Conservation (phyloP, 2,113 vertebrate species). For the Psophia crepitans region DNA sequence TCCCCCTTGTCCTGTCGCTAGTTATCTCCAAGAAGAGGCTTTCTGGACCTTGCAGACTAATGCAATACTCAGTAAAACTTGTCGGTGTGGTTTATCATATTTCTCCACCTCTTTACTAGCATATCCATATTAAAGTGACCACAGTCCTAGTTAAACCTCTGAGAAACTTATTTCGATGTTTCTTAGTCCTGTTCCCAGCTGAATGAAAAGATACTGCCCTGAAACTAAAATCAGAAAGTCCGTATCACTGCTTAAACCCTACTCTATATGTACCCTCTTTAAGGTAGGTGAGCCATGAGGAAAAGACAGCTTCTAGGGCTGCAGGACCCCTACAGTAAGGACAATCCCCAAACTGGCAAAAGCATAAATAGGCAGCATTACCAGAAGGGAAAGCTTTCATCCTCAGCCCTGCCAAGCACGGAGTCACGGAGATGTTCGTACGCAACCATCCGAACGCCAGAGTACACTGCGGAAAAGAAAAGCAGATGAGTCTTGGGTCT, state of each 20-base stretch:
- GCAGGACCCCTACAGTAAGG: not conserved
- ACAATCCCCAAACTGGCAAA: not conserved
- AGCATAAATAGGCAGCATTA: constrained; percentile 54
- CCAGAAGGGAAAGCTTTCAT: constrained; percentile 82
- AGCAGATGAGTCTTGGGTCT: not conserved
- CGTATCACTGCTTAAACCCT: not conserved
- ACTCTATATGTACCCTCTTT: not conserved
- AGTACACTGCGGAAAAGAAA: constrained; percentile 76
- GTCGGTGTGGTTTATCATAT: accelerated
- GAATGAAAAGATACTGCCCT: not conserved
- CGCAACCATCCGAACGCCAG: constrained; percentile 81
- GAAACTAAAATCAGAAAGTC: not conserved
- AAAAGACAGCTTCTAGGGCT: not conserved
- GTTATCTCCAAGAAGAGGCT: too few relatives aligned
- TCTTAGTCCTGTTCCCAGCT: not conserved
- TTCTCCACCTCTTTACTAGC: not conserved
- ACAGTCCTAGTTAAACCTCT: not conserved
- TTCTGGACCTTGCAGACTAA: too few relatives aligned
- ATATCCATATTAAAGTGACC: not conserved
- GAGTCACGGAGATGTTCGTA: constrained; percentile 85
- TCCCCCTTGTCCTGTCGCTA: too few relatives aligned
- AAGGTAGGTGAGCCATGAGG: not conserved
- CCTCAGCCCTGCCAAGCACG: constrained; percentile 74
- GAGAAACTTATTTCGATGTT: not conserved
- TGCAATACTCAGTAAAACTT: too few relatives aligned